Evolutionary conservation across 1,140 invertebrate genomes (phyloP), one percentile per base, ranked within the genome.

Genomic region (Drosophila takahashii): DNA sequence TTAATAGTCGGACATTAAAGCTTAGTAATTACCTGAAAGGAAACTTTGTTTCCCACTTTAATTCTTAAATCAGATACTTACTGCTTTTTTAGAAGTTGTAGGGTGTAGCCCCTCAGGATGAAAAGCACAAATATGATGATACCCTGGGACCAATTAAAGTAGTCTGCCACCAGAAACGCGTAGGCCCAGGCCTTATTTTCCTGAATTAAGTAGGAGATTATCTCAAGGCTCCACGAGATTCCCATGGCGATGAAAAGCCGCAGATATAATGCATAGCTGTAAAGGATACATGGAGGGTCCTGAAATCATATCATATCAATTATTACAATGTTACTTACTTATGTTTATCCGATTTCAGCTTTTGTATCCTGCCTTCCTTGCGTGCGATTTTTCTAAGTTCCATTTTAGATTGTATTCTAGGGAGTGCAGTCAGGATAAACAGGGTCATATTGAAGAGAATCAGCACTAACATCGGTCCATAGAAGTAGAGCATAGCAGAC

Each of bases 211-310:
- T 78, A 81, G 3, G 62, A 34, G 6, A 96, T 77, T 64, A 95
- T 93, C 79, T 96, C 95, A 86, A 94, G 93, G 4, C 94, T 93
- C 96, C 96, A 96, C 41, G 94, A 94, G 7, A 96, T 93, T 1
- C 95, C 95, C 95, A 96, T 96, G 0, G 96, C 94, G 37, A 96
- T 93, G 50, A 96, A 95, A 0, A 96, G 84, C 65, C 96, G 95
- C 22, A 96, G 51, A 70, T 95, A 96, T 0, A 96, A 79, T 52
- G 93, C 93, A 72, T 95, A 95, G 81, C 95, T 96, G 79, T 8
- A 91, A 54, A 42, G 27, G 41, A 13, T 32, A 15, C 4, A 48
- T 15, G 18, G 48, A 0, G 4, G 9, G 3, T 0, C 1, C 9
- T 15, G 4, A 10, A 13, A 5, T 11, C 0, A 22, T 18, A 2